Base-by-base conservation (phyloP, 1,140 invertebrate species). In the Choristoneura fumiferana region DNA sequence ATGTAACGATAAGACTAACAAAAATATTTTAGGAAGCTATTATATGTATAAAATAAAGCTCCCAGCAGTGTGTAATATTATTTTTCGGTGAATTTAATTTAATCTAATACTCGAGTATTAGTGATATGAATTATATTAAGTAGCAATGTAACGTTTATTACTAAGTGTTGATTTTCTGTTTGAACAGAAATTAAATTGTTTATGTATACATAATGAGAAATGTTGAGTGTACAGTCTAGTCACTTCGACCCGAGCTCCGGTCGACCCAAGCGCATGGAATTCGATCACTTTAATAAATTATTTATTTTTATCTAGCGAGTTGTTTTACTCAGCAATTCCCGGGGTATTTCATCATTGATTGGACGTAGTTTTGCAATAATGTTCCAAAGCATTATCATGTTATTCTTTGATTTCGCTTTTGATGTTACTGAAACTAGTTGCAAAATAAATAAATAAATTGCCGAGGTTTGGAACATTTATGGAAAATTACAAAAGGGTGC, bases 91-190 rank as follows among this genome's bases (percentile, higher is more conserved):
- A 63, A 81, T 86, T 82, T n/a, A n/a, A n/a, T n/a, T n/a, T 29
- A 69, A 78, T 88, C 81, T 85, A 88, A 88, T 88, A 86, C 86
- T 89, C 86, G 86, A 87, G 84, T 89, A 89, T 89, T 89, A 89
- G 86, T 77, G 58, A 78, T 79, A 79, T 79, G 76, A 81, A 81
- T 77, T 84, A 81, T 81, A 73, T 63, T 89, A 89, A 89, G 81
- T 89, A 89, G 86, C 54, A 62, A 80, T 78, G 70, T 87, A 84
- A 84, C 74, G 65, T 70, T 81, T 77, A 84, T 78, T 76, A 81
- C 71, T 89, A 89, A 89, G 83, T 87, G 80, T 89, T 85, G 78
- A 84, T 84, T 76, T 78, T 86, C 80, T 87, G 77, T 85, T 84
- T 83, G 74, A 76, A 84, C 84, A 86, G 84, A 82, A 78, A 84